Conservation (phyloP, 2,888 invertebrate species). For the Melanchra persicariae region DNA sequence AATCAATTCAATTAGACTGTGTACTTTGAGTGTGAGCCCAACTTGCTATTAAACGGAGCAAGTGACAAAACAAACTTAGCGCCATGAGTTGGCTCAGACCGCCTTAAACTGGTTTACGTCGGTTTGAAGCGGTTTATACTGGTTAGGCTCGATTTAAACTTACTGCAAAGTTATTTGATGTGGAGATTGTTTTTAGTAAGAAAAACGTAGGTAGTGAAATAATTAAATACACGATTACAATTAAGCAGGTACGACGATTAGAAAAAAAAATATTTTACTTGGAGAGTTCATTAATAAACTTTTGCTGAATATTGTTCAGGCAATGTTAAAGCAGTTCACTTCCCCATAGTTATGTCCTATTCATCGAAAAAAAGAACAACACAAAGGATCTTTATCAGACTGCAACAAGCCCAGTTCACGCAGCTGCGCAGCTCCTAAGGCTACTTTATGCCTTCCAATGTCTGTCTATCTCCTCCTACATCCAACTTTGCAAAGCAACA, state of each 20-base stretch:
- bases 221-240: background rate
- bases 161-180: conserved; percentile 47
- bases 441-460: conserved; percentile 41
- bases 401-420: conserved; percentile 5
- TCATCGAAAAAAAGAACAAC: conserved; percentile 2
- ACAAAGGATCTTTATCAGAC: background rate
- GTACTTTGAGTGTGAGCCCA: conserved; percentile 57
- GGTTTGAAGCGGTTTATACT: conserved; percentile 59
- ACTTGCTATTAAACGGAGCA: conserved; percentile 64
- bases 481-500: conserved; percentile 56
- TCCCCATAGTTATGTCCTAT: background rate
- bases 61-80: conserved; percentile 69
- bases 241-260: too few relatives aligned
- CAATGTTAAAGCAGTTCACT: background rate
- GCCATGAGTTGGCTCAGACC: conserved; percentile 51
- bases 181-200: conserved; percentile 22
- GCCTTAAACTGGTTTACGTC: conserved; percentile 67
- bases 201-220: conserved; percentile 5
- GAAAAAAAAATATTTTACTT: too few relatives aligned
- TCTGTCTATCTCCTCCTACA: conserved; percentile 48
- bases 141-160: conserved; percentile 60
- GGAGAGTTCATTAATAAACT: background rate
- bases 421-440: conserved; percentile 33
- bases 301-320: background rate
- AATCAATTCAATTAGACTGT: conserved; percentile 66